Evolutionary conservation across 2,113 vertebrate species (phyloP), one percentile per base, ranked within the genome.

Genomic region (Actenoides lindsayi): DNA sequence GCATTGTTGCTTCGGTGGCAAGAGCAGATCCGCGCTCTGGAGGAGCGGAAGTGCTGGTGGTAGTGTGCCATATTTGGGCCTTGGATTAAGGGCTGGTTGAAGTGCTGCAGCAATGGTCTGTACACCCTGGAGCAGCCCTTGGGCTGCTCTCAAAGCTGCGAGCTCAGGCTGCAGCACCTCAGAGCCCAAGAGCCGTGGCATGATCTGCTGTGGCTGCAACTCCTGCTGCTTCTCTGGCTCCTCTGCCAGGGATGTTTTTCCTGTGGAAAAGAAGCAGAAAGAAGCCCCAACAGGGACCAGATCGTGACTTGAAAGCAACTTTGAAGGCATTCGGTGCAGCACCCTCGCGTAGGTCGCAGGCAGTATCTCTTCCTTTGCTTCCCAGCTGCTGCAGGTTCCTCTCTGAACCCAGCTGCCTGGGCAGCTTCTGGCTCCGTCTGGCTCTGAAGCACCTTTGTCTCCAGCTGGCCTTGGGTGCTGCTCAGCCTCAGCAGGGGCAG

Each of bases 21-120:
- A n/a, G 69, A 16, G 11, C n/a, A 70, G 63, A 56, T 11, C 37
- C 30, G 78, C 3, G 20, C 67, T n/a, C 11, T 9, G 67, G 54
- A 39, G 74, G 30, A 33, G 54, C 53, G 50, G 67, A 37, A 13
- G 11, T 3, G 10, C 60, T 20, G 67, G 87, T n/a, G 20, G 39
- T 31, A 1, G 4, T 1, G 44, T 63, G 54, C 42, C 31, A 1
- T 21, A 20, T 20, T 65, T 41, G 6, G 16, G 33, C 68, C 31
- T 15, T 27, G 3, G 31, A 2, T 57, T 2, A 8, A 62, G 41
- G 48, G 35, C 30, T 2, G 7, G 44, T 21, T 35, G 28, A 4
- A 9, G 46, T 3, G 17, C 8, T 12, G 31, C 35, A 10, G 56
- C 41, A 15, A 18, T 6, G 27, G 2, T 15, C 2, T 1, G 3